Conservation (phyloP, 2,797 vertebrate genomes). For the Hypotaenidia philippensis region DNA sequence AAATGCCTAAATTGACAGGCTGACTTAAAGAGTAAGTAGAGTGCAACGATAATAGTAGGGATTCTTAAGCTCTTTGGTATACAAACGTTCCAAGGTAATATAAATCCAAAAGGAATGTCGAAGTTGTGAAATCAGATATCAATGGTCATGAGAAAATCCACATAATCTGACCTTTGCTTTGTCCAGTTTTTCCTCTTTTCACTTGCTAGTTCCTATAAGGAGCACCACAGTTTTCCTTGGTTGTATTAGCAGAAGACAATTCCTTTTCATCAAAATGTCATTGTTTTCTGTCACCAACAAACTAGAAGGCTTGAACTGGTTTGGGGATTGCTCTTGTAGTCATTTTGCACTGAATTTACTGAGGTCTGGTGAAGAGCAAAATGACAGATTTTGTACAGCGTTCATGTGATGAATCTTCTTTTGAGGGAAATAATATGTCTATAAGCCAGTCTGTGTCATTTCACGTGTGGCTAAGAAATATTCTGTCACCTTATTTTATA, state of each 20-base stretch:
- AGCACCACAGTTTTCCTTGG: not conserved
- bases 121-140: not conserved
- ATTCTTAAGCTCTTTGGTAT: not conserved
- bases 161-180: not conserved
- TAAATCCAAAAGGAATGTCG: not conserved
- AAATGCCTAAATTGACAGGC: not conserved
- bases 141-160: not conserved
- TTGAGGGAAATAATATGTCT: too few relatives aligned
- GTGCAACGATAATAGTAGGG: not conserved
- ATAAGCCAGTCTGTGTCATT: too few relatives aligned
- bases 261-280: not conserved
- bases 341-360: not conserved
- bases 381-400: not conserved
- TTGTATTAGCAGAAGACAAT: not conserved
- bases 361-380: not conserved
- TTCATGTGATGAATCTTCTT: too few relatives aligned
- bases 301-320: fast-evolving
- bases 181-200: not conserved
- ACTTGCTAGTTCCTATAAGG: not conserved
- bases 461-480: too few relatives aligned
- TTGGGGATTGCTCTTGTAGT: not conserved
- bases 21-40: not conserved
- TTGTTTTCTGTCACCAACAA: not conserved
- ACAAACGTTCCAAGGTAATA: not conserved
- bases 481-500: too few relatives aligned